Evolutionary conservation across 2,888 invertebrate genomes (phyloP), one percentile per base, ranked within the genome.

Genomic region (Aspidiotus rigidus): DNA sequence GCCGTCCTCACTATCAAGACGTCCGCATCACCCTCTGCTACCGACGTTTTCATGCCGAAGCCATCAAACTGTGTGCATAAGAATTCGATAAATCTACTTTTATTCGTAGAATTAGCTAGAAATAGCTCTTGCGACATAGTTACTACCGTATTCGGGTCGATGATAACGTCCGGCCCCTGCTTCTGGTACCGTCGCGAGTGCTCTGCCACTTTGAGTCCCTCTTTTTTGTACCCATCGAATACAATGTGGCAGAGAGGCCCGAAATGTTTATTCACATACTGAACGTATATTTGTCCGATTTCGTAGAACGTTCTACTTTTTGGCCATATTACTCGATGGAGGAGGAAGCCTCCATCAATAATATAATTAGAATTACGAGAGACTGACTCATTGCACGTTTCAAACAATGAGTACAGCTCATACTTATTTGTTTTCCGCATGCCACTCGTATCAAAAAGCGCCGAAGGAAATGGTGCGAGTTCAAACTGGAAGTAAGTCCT

Each of bases 151-250:
- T 44, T 44, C 49, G 49, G 49, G 11, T 44, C 49, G 11, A 44
- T 44, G 11, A 44, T 44, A 44, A 44, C 49, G 11, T 44, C 49
- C 11, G 49, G 49, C 49, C 49, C 49, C 8, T 44, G 49, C 49
- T 44, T 44, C 49, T 44, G 49, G 49, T 44, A 44, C 11, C 49
- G 49, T 44, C 49, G 49, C 49, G 49, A 44, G 49, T 44, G 49
- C 49, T 44, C 49, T 44, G 49, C 49, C 49, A 44, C 11, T 44
- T 44, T 44, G 9, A 44, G 49, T 11, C 49, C 49, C 49, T 44
- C 49, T 44, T 44, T 44, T 8, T 44, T 44, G 11, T 44, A 44
- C 9, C 49, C 49, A 44, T 44, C 49, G 11, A 44, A 44, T 44
- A 44, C 49, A 44, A 11, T 44, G 11, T 44, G 49, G 49, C 49